These are phyloP conservation scores for Carassius gibelio DNA, from an alignment of 2,113 vertebrate species.

Conservation along the genomic window DNA sequence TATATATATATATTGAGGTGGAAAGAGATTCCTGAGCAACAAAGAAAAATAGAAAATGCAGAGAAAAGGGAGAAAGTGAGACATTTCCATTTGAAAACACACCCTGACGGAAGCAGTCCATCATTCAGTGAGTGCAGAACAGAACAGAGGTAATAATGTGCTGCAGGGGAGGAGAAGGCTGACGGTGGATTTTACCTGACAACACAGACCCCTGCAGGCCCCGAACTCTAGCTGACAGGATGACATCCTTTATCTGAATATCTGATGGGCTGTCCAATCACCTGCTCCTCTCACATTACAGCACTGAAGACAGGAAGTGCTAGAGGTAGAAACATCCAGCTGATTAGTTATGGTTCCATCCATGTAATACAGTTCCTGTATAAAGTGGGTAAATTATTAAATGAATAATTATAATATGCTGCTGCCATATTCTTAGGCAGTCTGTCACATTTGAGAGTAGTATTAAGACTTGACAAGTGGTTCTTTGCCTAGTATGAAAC, in stretches of 20 bases:
- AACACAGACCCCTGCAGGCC: slow-evolving; percentile 21
- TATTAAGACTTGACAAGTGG: slow-evolving; percentile 12
- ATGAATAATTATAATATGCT: slow-evolving; percentile 31
- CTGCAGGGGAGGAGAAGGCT: slow-evolving; percentile 25
- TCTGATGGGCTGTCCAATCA: slow-evolving; percentile 40
- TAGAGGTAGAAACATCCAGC: slow-evolving; percentile 15
- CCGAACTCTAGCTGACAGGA: slow-evolving; percentile 40
- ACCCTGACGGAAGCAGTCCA: slow-evolving; percentile 37
- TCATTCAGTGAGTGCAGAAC: slow-evolving; percentile 33
- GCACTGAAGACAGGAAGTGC: slow-evolving; percentile 35
- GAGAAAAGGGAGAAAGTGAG: neutral
- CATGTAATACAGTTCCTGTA: slow-evolving; percentile 26
- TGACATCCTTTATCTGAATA: slow-evolving; percentile 46
- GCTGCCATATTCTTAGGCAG: slow-evolving; percentile 28
- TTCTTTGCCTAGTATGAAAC: neutral
- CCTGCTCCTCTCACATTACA: slow-evolving; percentile 36
- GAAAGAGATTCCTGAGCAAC: neutral
- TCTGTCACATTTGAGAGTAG: slow-evolving; percentile 40
- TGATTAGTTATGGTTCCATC: slow-evolving; percentile 41
- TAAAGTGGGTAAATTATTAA: slow-evolving; percentile 33
- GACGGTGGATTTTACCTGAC: slow-evolving; percentile 41
- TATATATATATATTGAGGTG: neutral
- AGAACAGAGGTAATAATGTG: slow-evolving; percentile 29
- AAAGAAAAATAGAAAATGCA: slow-evolving; percentile 4
- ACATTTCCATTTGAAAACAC: slow-evolving; percentile 33